Evolutionary conservation across 2,888 invertebrate species (phyloP), one percentile per base, ranked within the genome.

Genomic region (Petrophora chlorosata): DNA sequence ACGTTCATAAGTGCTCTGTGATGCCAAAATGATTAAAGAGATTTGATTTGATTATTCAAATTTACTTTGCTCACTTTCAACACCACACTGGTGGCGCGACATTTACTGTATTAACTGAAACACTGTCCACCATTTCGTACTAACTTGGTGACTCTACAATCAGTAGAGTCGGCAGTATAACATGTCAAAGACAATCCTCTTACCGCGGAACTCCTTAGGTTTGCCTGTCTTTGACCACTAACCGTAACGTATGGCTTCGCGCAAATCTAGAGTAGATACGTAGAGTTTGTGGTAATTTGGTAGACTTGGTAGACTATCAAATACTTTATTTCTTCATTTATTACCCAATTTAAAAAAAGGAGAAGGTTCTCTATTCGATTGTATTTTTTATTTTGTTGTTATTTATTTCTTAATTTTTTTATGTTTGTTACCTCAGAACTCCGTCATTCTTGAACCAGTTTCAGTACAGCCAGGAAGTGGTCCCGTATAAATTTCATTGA

Each of bases 151-250:
- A 65, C 73, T 61, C 60, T 62, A 75, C 66, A 59, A 48, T 53
- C 34, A 59, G 59, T 61, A 61, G 59, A 69, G 67, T 68, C 67
- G 65, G 66, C 73, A 75, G 82, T 82, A 85, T 83, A 79, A 81
- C 64, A 82, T 76, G 76, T 79, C 82, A 79, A 82, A 76, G 68
- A 71, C 73, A 85, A 85, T 85, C 86, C 85, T 82, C 85, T 85
- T 85, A 83, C 67, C 64, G 41, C 50, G 25, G 29, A 47, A 46
- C 53, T 53, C 55, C 57, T 57, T 57, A 40, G 52, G 53, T 35
- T 56, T 36, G 50, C 44, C 32, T 41, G 52, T 47, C 53, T 60
- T 49, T 60, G 53, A 41, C 53, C 50, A 41, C 45, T 53, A 46
- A 53, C 53, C 46, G 16, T 17, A 15, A 8, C 2, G 8, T 51